Evolutionary conservation across 2,113 vertebrate species (phyloP), one percentile per base, ranked within the genome.

Genomic region (Semnopithecus entellus): DNA sequence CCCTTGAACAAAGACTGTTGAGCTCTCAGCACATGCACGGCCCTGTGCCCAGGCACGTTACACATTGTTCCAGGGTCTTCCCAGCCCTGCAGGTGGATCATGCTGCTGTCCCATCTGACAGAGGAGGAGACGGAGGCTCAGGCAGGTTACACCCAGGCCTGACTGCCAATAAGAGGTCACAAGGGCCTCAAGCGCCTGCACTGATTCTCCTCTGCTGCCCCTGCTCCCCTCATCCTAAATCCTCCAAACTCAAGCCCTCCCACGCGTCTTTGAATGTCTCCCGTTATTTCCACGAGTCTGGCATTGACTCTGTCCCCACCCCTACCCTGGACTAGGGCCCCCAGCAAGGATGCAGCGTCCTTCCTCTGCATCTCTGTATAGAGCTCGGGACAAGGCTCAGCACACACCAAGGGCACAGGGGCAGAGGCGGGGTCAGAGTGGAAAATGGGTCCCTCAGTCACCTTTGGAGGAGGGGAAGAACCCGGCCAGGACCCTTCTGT

Each of bases 1-100:
- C 25, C 72, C 43, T 30, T 75, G 45, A n/a, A 76, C 9, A 40
- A 52, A 70, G 52, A 35, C 80, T 20, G 0, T 61, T 22, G 61
- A 50, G 72, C n/a, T 17, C 84, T 40, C 3, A 1, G 38, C 22
- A 0, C 17, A 0, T 50, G 32, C n/a, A 13, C 22, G 17, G 61
- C 23, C 9, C 32, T 1, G 17, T 40, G 81, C 7, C 70, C 3
- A 9, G 9, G 59, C 72, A 11, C 2, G 0, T 22, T 5, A 14
- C 1, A 10, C 8, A 0, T 40, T 23, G 17, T 48, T 43, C 18
- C 52, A 55, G 45, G 48, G 3, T 32, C 52, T n/a, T 16, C 45
- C 4, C 16, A 40, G 68, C 22, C 43, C 66, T 5, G 35, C 32
- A 8, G 70, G 87, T 43, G 50, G 50, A 18, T 30, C 9, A 12